phyloP scores from a whole-genome alignment of 2,888 invertebrate species.

The Baronia brevicornis region DNA sequence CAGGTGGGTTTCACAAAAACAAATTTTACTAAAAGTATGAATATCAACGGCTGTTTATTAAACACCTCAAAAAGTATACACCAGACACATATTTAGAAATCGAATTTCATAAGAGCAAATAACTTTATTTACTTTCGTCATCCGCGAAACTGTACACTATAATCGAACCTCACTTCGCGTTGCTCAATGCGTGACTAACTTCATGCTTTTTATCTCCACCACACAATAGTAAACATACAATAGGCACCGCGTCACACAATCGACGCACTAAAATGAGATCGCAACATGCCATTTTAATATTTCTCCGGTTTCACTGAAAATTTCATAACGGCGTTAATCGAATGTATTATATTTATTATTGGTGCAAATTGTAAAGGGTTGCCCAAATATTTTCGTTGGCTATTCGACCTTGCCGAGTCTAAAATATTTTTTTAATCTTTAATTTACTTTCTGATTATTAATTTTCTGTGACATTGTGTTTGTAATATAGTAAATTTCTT shows the following conservation, averaged over 20 bases:
- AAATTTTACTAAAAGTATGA: too few species aligned
- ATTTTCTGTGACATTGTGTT: neutral
- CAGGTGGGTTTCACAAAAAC: too few species aligned
- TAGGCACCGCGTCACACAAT: constrained; percentile 30
- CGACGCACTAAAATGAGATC: constrained; percentile 39
- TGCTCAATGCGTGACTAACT: constrained; percentile 47
- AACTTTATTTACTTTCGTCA: constrained; percentile 39
- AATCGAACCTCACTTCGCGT: constrained; percentile 48
- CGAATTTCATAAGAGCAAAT: too few species aligned
- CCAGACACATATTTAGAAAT: too few species aligned
- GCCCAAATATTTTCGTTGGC: constrained; percentile 38
- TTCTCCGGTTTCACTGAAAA: constrained; percentile 61
- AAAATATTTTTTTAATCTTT: too few species aligned
- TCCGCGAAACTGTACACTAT: constrained; percentile 19
- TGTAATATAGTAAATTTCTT: too few species aligned
- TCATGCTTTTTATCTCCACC: constrained; percentile 51
- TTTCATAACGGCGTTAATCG: constrained; percentile 64
- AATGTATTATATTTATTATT: constrained; percentile 43
- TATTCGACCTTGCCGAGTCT: too few species aligned
- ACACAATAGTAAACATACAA: constrained; percentile 46
- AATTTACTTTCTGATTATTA: constrained; percentile 1
- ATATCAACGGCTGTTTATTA: too few species aligned
- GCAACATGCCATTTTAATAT: constrained; percentile 61
- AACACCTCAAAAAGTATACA: too few species aligned
- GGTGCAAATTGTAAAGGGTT: constrained; percentile 44